phyloP scores from a whole-genome alignment of 1,140 invertebrate genomes.

The Brachionus manjavacas region DNA sequence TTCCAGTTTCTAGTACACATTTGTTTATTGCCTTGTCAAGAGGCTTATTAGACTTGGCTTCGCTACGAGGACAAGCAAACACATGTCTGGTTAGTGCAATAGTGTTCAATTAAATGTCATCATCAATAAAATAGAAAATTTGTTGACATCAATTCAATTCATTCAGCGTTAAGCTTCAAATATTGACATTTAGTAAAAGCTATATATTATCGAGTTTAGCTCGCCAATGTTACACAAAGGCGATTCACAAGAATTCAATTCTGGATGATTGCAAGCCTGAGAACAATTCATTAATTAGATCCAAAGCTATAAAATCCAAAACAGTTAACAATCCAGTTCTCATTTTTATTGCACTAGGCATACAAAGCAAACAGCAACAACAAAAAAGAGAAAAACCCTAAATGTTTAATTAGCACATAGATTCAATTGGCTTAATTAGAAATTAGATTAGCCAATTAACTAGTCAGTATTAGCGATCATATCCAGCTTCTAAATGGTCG shows the following conservation, averaged over 20 bases:
- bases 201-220: neutral
- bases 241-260: neutral
- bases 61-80: neutral
- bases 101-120: neutral
- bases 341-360: neutral
- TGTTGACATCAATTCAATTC: neutral
- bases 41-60: neutral
- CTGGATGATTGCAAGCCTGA: no score
- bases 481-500: conserved; percentile 15
- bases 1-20: neutral
- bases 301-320: neutral
- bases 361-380: neutral
- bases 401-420: neutral
- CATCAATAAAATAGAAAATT: neutral
- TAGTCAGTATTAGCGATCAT: neutral
- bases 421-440: neutral
- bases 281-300: neutral
- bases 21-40: neutral
- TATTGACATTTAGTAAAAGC: neutral
- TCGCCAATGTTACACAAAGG: neutral
- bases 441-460: conserved; percentile 17
- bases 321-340: neutral
- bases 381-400: neutral
- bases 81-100: neutral
- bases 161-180: neutral